Conservation (phyloP, 2,888 invertebrate genomes). For the Luffia ferchaultella region DNA sequence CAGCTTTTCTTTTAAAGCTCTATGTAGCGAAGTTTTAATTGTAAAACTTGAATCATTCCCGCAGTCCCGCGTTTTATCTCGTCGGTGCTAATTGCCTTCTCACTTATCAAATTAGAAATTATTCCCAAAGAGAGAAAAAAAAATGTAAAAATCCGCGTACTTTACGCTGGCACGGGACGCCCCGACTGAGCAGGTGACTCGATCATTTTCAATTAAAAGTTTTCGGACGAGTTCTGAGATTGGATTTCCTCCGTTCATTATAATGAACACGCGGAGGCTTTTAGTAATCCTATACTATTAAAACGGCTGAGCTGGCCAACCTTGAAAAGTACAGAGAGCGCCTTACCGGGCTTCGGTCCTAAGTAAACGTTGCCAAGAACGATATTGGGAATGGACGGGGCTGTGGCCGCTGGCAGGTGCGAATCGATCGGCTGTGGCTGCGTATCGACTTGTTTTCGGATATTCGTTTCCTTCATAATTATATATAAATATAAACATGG, state of each 20-base stretch:
- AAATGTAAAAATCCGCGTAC: neutral
- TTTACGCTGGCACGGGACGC: too few species aligned
- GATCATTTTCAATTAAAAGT: neutral
- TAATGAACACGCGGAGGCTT: neutral
- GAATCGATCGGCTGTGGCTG: too few species aligned
- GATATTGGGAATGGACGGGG: too few species aligned
- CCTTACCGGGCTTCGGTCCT: neutral
- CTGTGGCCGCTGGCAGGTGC: too few species aligned
- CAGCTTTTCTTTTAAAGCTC: neutral
- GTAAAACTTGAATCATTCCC: constrained; percentile 32
- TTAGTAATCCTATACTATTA: neutral
- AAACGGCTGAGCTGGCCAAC: too few species aligned
- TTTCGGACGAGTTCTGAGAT: neutral
- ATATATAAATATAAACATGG: too few species aligned
- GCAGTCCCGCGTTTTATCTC: constrained; percentile 31
- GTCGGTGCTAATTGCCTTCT: constrained; percentile 25
- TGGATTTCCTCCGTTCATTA: neutral
- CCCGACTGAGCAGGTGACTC: neutral
- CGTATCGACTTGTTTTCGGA: too few species aligned
- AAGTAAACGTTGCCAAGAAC: too few species aligned
- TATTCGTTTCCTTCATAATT: too few species aligned
- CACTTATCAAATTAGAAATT: constrained; percentile 4
- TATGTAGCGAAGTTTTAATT: constrained; percentile 24
- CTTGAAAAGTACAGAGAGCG: too few species aligned
- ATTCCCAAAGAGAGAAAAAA: neutral